Evolutionary conservation across 2,888 invertebrate genomes (phyloP).

Genomic region (Scaptomyza flava): DNA sequence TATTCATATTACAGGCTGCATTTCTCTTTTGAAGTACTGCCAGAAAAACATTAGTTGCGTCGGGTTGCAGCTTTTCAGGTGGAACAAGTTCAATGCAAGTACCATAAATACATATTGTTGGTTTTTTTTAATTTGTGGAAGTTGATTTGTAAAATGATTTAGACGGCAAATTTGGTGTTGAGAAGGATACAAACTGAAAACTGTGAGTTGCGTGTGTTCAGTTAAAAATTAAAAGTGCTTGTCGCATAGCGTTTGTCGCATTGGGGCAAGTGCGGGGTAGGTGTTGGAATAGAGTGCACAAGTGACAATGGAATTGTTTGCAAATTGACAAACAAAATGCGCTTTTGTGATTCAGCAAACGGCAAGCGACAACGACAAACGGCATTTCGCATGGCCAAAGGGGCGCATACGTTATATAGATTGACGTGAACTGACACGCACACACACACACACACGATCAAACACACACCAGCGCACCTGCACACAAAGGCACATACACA

Average conservation of each 20-base stretch:
- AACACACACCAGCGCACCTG: neutral
- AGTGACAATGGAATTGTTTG: constrained; percentile 56
- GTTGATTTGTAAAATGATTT: constrained; percentile 24
- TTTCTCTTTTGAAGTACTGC: no score
- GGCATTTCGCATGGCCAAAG: constrained; percentile 53
- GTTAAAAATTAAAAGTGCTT: constrained; percentile 65
- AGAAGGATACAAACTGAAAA: neutral
- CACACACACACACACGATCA: constrained; percentile 21
- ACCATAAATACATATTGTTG: no score
- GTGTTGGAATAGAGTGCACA: constrained; percentile 15
- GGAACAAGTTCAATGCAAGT: no score
- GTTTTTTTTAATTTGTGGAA: neutral
- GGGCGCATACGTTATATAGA: constrained; percentile 62
- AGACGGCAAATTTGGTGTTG: constrained; percentile 11
- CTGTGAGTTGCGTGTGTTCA: constrained; percentile 20
- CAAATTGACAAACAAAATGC: constrained; percentile 58
- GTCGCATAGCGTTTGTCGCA: constrained; percentile 22
- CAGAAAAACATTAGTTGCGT: no score
- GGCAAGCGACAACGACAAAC: constrained; percentile 31
- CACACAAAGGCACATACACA: constrained; percentile 1
- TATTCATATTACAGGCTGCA: no score
- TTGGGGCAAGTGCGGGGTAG: neutral
- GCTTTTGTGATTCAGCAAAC: constrained; percentile 49
- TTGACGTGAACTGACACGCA: constrained; percentile 47
- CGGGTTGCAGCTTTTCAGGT: no score